Conservation (phyloP, 2,888 invertebrate genomes). For the Nomada lathburiana region DNA sequence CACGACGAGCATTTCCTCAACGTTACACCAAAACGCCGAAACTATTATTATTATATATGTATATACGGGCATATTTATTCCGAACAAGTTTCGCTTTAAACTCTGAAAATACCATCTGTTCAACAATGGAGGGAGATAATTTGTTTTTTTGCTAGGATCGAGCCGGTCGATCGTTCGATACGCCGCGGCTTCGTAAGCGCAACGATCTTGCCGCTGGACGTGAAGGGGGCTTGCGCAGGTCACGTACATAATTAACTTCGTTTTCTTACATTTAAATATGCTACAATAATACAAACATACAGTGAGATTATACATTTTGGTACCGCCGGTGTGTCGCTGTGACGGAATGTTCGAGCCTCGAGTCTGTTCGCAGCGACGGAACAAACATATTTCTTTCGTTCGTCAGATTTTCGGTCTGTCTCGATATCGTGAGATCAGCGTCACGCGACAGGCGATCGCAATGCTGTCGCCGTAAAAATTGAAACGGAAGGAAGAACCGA, state of each 20-base stretch:
- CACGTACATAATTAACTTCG: constrained; percentile 35
- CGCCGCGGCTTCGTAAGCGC: constrained; percentile 1
- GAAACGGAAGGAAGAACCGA: no score
- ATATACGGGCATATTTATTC: neutral
- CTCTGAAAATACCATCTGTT: constrained; percentile 35
- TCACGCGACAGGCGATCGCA: no score
- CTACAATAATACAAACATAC: constrained; percentile 54
- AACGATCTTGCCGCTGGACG: constrained; percentile 17
- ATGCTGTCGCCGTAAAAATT: no score
- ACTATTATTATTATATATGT: neutral
- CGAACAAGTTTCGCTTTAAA: constrained; percentile 24
- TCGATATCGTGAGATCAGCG: neutral
- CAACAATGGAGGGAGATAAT: constrained; percentile 41
- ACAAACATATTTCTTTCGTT: neutral
- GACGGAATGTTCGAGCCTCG: neutral
- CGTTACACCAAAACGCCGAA: constrained; percentile 7
- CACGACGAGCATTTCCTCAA: neutral
- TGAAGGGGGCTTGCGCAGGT: constrained; percentile 32
- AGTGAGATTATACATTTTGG: constrained; percentile 41
- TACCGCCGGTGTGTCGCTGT: neutral
- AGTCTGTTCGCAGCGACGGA: neutral
- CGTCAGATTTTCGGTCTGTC: neutral
- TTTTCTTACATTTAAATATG: constrained; percentile 44
- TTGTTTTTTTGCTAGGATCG: constrained; percentile 8
- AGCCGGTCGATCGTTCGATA: constrained; percentile 14